phyloP scores from a whole-genome alignment of 2,888 invertebrate genomes.

The Acanthopleura granulata region DNA sequence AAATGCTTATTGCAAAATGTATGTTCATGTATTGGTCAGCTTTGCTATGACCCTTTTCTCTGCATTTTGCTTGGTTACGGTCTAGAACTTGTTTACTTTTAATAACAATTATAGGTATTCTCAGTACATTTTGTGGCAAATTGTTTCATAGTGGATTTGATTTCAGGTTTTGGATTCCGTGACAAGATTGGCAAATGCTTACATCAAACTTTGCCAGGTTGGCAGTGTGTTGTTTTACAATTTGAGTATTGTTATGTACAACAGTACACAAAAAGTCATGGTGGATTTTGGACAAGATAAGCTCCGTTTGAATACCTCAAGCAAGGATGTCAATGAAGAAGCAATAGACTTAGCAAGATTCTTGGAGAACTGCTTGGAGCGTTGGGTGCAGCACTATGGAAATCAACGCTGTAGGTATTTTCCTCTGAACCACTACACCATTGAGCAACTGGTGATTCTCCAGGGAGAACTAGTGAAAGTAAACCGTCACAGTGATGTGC shows the following conservation, averaged over 20 bases:
- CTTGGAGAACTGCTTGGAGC: slow-evolving; percentile 44
- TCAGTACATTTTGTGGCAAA: not conserved
- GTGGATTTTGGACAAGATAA: slow-evolving; percentile 40
- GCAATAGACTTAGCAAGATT: slow-evolving; percentile 45
- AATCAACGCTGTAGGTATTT: slow-evolving; percentile 38
- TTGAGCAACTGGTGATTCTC: slow-evolving; percentile 59
- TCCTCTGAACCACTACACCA: slow-evolving; percentile 56
- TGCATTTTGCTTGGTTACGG: too few species aligned
- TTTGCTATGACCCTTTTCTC: too few species aligned
- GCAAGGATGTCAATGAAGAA: slow-evolving; percentile 35
- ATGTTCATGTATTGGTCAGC: too few species aligned
- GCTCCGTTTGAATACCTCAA: not conserved
- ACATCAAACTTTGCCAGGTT: slow-evolving; percentile 46
- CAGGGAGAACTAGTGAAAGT: slow-evolving; percentile 47
- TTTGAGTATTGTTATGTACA: slow-evolving; percentile 47
- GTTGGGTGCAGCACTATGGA: slow-evolving; percentile 48
- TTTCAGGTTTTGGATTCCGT: slow-evolving; percentile 55
- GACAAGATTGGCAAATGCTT: slow-evolving; percentile 48
- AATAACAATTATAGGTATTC: not conserved
- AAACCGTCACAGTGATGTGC: slow-evolving; percentile 32
- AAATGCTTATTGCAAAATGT: too few species aligned
- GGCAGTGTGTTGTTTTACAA: slow-evolving; percentile 58
- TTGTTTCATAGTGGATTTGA: slow-evolving; percentile 20
- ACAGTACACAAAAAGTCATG: slow-evolving; percentile 36
- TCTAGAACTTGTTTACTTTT: too few species aligned